Percentiles rank a stretch among this genome's conserved stretches.
Conservation (phyloP, 2,113 vertebrate species). For the Lasiurus borealis region DNA sequence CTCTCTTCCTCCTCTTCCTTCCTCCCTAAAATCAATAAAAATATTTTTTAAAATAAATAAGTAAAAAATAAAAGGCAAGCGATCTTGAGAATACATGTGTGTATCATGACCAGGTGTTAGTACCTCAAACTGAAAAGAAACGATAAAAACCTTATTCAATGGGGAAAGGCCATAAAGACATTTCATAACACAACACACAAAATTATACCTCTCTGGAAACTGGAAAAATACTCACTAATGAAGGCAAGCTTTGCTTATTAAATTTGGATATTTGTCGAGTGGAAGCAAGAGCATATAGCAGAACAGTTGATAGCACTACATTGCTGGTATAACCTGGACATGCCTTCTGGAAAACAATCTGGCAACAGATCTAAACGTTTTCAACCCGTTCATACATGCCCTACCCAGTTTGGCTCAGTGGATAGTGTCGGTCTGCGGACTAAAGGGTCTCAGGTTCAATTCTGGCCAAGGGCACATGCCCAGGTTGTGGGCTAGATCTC, state of each 20-base stretch:
- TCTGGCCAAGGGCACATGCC: too few species aligned
- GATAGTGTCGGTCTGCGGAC: too few species aligned
- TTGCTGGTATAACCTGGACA: fast-evolving
- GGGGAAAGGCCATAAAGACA: neutral
- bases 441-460: too few species aligned
- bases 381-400: neutral
- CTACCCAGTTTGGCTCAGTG: too few species aligned
- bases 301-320: neutral
- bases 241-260: neutral
- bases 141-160: neutral
- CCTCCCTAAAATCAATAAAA: too few species aligned
- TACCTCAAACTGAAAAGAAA: neutral
- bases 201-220: neutral
- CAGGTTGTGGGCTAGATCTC: too few species aligned
- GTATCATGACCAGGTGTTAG: neutral
- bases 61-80: neutral
- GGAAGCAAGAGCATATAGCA: neutral
- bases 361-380: neutral
- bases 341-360: neutral
- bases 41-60: too few species aligned
- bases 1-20: too few species aligned
- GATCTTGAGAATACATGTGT: slow-evolving; percentile 30
- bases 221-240: neutral
- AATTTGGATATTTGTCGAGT: neutral
- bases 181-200: neutral